Evolutionary conservation across 2,888 invertebrate genomes (phyloP).

Genomic region (Syrista parreyssii): DNA sequence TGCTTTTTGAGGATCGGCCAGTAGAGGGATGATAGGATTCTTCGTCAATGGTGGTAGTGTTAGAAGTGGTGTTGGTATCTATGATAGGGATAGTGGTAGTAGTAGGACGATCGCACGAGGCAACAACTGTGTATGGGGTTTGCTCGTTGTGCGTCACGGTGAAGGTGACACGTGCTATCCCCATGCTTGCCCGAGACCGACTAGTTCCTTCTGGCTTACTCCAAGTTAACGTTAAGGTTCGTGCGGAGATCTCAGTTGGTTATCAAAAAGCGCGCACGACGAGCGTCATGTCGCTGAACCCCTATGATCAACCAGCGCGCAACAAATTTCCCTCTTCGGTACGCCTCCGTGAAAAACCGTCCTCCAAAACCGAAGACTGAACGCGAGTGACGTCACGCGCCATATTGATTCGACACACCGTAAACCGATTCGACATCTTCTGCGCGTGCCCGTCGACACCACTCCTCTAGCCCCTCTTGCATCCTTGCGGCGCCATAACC

Average conservation of each 20-base stretch:
- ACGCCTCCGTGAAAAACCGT: conserved; percentile 2
- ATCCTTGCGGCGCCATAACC: not conserved
- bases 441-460: not conserved
- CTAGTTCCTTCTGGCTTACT: conserved; percentile 30
- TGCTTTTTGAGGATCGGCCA: not conserved
- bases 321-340: not conserved
- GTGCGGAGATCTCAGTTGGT: conserved; percentile 12
- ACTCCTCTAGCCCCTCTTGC: not conserved
- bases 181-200: conserved; percentile 53
- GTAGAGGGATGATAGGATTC: not conserved
- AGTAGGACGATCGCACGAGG: conserved; percentile 1
- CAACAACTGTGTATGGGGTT: conserved; percentile 1
- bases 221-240: conserved; percentile 19
- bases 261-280: conserved; percentile 18
- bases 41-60: not conserved
- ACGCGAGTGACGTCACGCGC: conserved; percentile 42
- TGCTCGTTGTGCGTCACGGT: not conserved
- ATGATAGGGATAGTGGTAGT: not conserved
- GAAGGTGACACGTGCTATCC: conserved; percentile 43
- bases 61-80: not conserved
- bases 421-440: not conserved
- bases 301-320: conserved; percentile 10
- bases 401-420: conserved; percentile 44
- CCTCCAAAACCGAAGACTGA: not conserved
- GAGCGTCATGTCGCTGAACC: not conserved